A percentile compares a stretch with the other conserved stretches of the same genome.
These are phyloP conservation scores for Xyrichtys novacula DNA, from an alignment of 2,797 vertebrate genomes.

Conservation along the genomic window DNA sequence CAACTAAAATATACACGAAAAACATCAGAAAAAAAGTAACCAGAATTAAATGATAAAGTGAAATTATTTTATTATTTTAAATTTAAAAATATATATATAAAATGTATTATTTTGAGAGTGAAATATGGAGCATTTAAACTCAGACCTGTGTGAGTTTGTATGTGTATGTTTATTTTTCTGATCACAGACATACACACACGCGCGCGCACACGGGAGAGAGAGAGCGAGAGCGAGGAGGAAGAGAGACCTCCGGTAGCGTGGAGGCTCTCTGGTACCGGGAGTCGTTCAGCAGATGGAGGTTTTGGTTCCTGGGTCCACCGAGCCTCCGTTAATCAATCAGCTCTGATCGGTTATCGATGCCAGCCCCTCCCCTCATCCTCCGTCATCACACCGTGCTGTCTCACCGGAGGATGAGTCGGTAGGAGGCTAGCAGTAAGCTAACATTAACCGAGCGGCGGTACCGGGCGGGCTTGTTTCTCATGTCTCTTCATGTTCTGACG, in stretches of 20 bases:
- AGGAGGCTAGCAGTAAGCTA: slow-evolving; percentile 56
- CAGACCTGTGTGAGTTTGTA: no score
- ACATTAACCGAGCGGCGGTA: slow-evolving; percentile 39
- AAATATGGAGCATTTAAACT: no score
- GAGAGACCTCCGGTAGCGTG: slow-evolving; percentile 12
- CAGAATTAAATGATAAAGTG: no score
- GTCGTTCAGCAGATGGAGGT: neutral
- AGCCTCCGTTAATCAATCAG: slow-evolving; percentile 52
- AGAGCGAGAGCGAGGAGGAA: neutral
- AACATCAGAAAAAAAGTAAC: no score
- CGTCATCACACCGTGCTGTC: slow-evolving; percentile 56
- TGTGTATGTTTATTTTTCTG: neutral
- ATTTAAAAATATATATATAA: no score
- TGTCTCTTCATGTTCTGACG: slow-evolving; percentile 34
- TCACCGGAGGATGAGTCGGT: slow-evolving; percentile 64
- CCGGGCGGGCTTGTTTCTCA: slow-evolving; percentile 29
- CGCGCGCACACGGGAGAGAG: neutral
- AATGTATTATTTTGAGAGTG: no score
- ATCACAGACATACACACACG: neutral
- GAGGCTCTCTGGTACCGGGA: slow-evolving; percentile 19
- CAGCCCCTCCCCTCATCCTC: slow-evolving; percentile 28
- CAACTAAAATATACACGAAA: no score
- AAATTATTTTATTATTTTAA: no score
- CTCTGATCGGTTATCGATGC: slow-evolving; percentile 61
- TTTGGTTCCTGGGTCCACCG: neutral